Evolutionary conservation across 2,113 vertebrate genomes (phyloP).

Genomic region (Tapirus terrestris): DNA sequence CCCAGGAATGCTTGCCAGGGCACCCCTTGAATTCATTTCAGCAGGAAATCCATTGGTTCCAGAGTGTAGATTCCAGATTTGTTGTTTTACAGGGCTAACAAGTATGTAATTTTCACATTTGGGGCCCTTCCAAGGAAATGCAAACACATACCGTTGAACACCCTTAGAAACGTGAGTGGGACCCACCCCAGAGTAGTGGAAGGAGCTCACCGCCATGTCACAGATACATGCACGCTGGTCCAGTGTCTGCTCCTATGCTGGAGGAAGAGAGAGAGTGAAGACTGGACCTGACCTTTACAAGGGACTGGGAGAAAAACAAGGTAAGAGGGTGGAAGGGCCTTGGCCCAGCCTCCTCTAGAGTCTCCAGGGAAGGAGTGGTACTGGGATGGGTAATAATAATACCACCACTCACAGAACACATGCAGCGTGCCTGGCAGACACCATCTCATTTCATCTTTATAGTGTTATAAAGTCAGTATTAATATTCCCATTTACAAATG

Average conservation of each 20-base stretch:
- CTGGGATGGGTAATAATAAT: neutral
- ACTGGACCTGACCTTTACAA: neutral
- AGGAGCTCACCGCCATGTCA: neutral
- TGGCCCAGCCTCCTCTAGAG: neutral
- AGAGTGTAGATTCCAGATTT: conserved; percentile 36
- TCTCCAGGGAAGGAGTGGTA: neutral
- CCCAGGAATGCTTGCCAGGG: neutral
- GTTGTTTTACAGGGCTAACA: conserved; percentile 36
- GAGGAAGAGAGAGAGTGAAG: neutral
- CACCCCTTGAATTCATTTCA: conserved; percentile 66
- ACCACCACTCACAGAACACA: neutral
- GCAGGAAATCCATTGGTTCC: conserved; percentile 65
- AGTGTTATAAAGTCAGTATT: neutral
- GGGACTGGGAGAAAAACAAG: neutral
- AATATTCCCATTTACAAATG: neutral
- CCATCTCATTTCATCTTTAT: neutral
- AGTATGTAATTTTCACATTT: conserved; percentile 58
- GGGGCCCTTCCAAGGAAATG: neutral
- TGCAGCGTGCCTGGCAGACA: neutral
- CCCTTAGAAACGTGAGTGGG: neutral
- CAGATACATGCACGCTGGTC: neutral
- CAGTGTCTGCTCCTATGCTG: neutral
- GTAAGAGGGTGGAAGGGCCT: neutral
- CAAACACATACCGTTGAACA: neutral
- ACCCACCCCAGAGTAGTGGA: neutral